Conservation (phyloP, 2,113 vertebrate species). For the Rallus limicola region DNA sequence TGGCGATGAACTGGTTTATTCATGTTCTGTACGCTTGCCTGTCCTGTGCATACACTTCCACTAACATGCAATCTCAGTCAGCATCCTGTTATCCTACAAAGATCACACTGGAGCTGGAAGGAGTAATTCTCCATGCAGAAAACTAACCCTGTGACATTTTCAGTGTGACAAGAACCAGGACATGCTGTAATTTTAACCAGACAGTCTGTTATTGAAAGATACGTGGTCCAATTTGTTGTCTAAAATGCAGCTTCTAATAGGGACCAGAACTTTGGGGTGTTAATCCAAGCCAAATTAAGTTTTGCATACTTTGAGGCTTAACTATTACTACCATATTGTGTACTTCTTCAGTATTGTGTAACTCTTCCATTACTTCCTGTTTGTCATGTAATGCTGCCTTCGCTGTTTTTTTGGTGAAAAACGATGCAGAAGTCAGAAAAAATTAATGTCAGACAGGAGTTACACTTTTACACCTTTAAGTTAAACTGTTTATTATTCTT, state of each 20-base stretch:
- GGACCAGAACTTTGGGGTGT: constrained; percentile 29
- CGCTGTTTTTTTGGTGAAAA: neutral
- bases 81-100: neutral
- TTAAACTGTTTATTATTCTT: neutral
- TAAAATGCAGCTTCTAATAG: constrained; percentile 43
- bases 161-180: constrained; percentile 51
- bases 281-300: constrained; percentile 50
- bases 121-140: neutral
- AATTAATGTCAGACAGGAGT: neutral
- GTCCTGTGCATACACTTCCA: neutral
- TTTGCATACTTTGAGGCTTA: constrained; percentile 1
- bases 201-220: constrained; percentile 8
- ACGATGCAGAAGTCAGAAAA: neutral
- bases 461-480: neutral
- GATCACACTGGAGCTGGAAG: neutral
- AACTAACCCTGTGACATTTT: constrained; percentile 47
- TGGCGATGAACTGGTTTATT: neutral
- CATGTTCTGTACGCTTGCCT: neutral
- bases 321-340: neutral
- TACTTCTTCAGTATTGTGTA: neutral
- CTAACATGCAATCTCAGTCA: neutral
- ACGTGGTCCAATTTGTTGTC: constrained; percentile 8
- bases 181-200: constrained; percentile 41
- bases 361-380: neutral
- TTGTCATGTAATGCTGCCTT: neutral